Conservation (phyloP, 2,888 invertebrate species). For the Phortica magna region DNA sequence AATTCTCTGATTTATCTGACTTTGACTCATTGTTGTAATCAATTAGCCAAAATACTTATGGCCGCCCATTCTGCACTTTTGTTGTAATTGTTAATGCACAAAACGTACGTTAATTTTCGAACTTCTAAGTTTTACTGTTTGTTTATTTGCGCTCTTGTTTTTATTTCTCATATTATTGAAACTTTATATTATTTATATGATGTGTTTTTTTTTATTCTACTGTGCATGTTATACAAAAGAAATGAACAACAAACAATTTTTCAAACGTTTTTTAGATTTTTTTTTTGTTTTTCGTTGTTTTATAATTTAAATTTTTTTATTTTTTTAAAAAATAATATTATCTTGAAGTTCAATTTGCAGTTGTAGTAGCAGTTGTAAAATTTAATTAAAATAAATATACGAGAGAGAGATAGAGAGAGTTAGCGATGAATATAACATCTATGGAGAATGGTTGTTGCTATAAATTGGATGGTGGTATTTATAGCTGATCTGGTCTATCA, state of each 20-base stretch:
- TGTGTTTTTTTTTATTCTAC: not conserved
- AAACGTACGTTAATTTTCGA: too few species aligned
- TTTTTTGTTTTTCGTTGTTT: constrained; percentile 66
- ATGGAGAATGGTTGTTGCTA: constrained; percentile 76
- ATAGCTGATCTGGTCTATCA: constrained; percentile 80
- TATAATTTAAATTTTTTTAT: constrained; percentile 73
- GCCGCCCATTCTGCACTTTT: too few species aligned
- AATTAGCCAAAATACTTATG: too few species aligned
- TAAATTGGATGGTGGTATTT: constrained; percentile 68
- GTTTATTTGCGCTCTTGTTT: constrained; percentile 3
- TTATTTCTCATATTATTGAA: not conserved
- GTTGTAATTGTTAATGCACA: too few species aligned
- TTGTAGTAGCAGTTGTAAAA: constrained; percentile 76
- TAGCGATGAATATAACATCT: constrained; percentile 77
- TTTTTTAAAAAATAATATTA: constrained; percentile 75
- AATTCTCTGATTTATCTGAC: too few species aligned
- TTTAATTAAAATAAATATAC: constrained; percentile 76
- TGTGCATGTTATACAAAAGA: constrained; percentile 31
- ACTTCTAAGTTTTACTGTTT: not conserved
- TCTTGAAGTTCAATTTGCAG: constrained; percentile 75
- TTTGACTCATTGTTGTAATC: too few species aligned
- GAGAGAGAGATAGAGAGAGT: constrained; percentile 76
- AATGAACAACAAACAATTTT: constrained; percentile 59
- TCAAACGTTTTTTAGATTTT: constrained; percentile 58
- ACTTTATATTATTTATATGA: not conserved